phyloP scores from a whole-genome alignment of 2,888 invertebrate species.

The Spilarctia lutea region DNA sequence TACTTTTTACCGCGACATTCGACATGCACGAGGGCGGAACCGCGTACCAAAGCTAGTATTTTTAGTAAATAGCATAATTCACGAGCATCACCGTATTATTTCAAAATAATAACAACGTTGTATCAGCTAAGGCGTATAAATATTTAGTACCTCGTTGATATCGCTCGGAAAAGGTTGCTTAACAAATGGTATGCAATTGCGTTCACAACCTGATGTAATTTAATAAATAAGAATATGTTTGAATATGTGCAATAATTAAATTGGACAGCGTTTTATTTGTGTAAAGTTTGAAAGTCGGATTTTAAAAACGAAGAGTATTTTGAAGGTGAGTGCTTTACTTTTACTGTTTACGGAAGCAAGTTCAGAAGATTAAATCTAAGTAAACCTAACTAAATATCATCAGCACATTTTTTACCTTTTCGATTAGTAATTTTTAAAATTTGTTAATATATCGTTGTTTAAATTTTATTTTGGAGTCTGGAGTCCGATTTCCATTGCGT shows the following conservation, averaged over 20 bases:
- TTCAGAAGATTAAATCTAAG: background rate
- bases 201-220: background rate
- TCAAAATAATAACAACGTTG: conserved; percentile 16
- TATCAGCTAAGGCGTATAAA: conserved; percentile 36
- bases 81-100: background rate
- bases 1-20: too few relatives aligned
- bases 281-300: background rate
- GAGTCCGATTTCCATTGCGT: too few relatives aligned
- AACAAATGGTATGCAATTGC: background rate
- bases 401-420: too few relatives aligned
- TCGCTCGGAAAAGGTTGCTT: conserved; percentile 12
- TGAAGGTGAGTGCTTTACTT: background rate
- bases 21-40: too few relatives aligned
- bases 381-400: background rate
- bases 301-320: background rate
- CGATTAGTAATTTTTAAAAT: too few relatives aligned
- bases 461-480: too few relatives aligned
- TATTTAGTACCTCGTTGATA: conserved; percentile 29
- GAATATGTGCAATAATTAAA: background rate
- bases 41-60: too few relatives aligned
- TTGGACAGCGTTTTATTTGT: background rate
- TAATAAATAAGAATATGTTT: background rate
- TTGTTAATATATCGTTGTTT: too few relatives aligned
- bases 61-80: background rate
- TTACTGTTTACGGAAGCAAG: background rate